phyloP scores from a whole-genome alignment of 2,888 invertebrate genomes.

The Aleiodes leptofemur region DNA sequence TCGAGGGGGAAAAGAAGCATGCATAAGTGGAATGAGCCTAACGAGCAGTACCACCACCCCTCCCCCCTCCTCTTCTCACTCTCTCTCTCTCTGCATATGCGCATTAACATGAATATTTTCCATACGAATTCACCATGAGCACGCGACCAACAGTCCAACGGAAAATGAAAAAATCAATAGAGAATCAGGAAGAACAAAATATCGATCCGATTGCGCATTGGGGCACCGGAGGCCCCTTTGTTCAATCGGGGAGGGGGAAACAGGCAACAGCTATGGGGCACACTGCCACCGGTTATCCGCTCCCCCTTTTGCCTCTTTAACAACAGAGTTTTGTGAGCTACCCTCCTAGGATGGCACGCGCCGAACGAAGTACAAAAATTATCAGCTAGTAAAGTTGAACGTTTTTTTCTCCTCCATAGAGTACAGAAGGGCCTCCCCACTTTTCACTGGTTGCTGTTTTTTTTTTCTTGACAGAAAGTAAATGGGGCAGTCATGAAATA shows the following conservation, averaged over 20 bases:
- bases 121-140: constrained; percentile 45
- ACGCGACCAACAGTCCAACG: constrained; percentile 39
- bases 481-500: constrained; percentile 60
- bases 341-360: constrained; percentile 48
- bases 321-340: constrained; percentile 20
- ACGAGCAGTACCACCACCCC: constrained; percentile 36
- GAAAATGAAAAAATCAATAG: constrained; percentile 42
- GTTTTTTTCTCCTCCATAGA: constrained; percentile 47
- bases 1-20: not conserved
- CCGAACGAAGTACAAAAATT: constrained; percentile 57
- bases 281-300: constrained; percentile 14
- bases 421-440: constrained; percentile 5
- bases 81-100: constrained; percentile 18
- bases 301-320: constrained; percentile 1
- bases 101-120: constrained; percentile 46
- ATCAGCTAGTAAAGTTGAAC: constrained; percentile 60
- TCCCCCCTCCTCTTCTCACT: not conserved
- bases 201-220: constrained; percentile 42
- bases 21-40: constrained; percentile 37
- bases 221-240: constrained; percentile 21
- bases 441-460: not conserved
- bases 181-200: constrained; percentile 39
- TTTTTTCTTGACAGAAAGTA: constrained; percentile 42
- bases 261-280: not conserved
- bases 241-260: not conserved